These are phyloP conservation scores for Auanema sp. DNA, from an alignment of 2,888 invertebrate species.

Conservation along the genomic window DNA sequence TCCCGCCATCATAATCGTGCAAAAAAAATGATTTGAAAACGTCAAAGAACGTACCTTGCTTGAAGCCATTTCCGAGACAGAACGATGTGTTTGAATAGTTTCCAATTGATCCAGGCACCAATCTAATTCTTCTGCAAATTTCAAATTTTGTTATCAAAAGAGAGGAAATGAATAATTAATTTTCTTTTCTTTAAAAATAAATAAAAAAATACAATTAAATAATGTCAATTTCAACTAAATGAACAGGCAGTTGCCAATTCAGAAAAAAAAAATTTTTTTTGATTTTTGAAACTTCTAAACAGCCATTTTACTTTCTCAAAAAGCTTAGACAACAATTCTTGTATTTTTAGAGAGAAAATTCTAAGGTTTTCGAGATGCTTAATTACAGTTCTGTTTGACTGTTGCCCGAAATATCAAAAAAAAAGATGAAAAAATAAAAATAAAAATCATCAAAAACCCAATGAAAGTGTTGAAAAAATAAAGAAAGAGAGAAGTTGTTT, in stretches of 20 bases:
- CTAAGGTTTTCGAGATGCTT: not conserved
- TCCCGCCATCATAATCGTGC: slow-evolving; percentile 1
- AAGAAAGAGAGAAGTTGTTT: too few species aligned
- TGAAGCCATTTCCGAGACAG: slow-evolving; percentile 99
- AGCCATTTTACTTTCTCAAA: not conserved
- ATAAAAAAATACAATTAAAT: not conserved
- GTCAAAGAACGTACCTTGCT: slow-evolving; percentile 78
- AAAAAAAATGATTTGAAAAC: not conserved
- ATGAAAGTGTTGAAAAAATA: not conserved
- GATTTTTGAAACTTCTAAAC: too few species aligned
- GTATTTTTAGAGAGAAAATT: not conserved
- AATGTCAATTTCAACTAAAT: not conserved
- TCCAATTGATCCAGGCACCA: slow-evolving; percentile 99
- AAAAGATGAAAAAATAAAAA: too few species aligned
- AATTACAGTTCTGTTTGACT: not conserved
- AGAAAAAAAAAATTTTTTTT: too few species aligned
- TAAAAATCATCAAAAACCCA: not conserved
- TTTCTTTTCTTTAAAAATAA: not conserved
- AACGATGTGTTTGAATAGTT: slow-evolving; percentile 98
- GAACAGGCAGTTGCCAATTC: not conserved
- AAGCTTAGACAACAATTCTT: not conserved
- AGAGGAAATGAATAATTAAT: not conserved
- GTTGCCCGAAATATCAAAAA: too few species aligned
- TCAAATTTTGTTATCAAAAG: slow-evolving; percentile 1
- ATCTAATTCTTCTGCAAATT: slow-evolving; percentile 84